Evolutionary conservation across 2,113 vertebrate genomes (phyloP).

Genomic region (Cnemophilus loriae): DNA sequence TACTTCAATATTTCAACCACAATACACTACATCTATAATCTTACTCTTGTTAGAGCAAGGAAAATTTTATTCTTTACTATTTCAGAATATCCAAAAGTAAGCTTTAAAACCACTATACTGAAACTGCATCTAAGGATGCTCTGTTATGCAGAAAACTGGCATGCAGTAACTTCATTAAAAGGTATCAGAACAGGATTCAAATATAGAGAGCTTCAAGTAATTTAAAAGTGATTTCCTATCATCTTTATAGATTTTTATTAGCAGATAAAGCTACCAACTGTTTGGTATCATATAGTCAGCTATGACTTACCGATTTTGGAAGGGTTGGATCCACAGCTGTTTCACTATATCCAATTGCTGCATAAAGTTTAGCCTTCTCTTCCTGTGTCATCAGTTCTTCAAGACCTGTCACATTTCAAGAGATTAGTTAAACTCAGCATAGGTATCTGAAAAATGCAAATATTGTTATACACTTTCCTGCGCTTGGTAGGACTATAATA

Average conservation of each 20-base stretch:
- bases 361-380: conserved; percentile 92
- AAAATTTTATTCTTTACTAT: not conserved
- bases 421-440: not conserved
- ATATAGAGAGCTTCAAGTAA: not conserved
- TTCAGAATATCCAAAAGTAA: not conserved
- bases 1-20: not conserved
- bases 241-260: not conserved
- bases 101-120: not conserved
- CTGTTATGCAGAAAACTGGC: not conserved
- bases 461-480: not conserved
- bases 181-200: not conserved
- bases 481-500: not conserved
- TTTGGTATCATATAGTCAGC: not conserved
- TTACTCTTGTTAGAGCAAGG: not conserved
- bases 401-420: conserved; percentile 76
- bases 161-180: not conserved
- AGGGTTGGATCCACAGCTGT: conserved; percentile 88
- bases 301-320: conserved; percentile 87
- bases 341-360: conserved; percentile 97
- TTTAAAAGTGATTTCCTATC: not conserved
- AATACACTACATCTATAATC: not conserved
- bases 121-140: not conserved
- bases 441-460: not conserved
- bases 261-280: not conserved
- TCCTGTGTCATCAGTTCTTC: conserved; percentile 85